Evolutionary conservation across 2,888 invertebrate species (phyloP).

Genomic region (Gortyna flavago): DNA sequence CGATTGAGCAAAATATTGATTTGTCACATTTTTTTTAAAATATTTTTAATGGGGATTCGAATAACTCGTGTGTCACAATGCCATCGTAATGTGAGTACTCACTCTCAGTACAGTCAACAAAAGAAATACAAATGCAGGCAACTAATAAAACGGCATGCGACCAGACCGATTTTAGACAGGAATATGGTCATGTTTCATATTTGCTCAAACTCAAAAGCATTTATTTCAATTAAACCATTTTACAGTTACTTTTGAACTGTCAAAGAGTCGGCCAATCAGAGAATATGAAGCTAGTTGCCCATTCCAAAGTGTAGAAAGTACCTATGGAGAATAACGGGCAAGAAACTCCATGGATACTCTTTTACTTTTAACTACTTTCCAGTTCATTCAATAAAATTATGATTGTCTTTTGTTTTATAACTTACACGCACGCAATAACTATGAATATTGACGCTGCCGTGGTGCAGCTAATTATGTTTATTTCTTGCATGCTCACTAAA

Average conservation of each 20-base stretch:
- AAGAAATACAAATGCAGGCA: background rate
- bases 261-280: too few relatives aligned
- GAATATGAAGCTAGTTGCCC: too few relatives aligned
- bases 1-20: background rate
- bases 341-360: too few relatives aligned
- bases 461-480: background rate
- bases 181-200: conserved; percentile 5
- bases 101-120: conserved; percentile 13
- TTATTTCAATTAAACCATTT: too few relatives aligned
- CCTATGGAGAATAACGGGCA: too few relatives aligned
- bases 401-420: background rate
- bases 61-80: background rate
- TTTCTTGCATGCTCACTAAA: background rate
- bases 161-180: background rate
- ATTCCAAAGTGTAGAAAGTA: too few relatives aligned
- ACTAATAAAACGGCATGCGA: too few relatives aligned
- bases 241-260: too few relatives aligned
- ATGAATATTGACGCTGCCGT: background rate
- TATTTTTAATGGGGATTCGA: background rate
- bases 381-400: background rate
- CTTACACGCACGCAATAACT: background rate
- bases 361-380: too few relatives aligned
- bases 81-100: background rate
- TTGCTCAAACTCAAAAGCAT: too few relatives aligned
- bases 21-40: conserved; percentile 3